phyloP scores from a whole-genome alignment of 2,888 invertebrate genomes.

The Macrosoma leucophasiata region DNA sequence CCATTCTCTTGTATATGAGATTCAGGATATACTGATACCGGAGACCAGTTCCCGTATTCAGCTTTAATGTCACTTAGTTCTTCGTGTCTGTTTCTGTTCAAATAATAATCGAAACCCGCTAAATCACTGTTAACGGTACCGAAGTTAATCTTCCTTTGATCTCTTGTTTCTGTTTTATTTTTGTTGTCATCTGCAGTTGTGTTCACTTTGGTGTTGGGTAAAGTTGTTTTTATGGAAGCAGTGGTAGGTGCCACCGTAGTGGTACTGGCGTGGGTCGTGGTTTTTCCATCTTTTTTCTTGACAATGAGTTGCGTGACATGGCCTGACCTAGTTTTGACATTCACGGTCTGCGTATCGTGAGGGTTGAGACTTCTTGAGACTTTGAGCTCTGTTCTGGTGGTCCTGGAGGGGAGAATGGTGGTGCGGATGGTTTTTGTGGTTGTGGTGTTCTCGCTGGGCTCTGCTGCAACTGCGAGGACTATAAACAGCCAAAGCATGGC shows the following conservation, averaged over 20 bases:
- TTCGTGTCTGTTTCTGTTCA: conserved; percentile 59
- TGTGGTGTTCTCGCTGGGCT: conserved; percentile 50
- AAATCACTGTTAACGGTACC: conserved; percentile 59
- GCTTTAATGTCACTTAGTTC: conserved; percentile 64
- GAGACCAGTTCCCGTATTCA: conserved; percentile 73
- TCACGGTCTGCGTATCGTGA: conserved; percentile 84
- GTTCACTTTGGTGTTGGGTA: conserved; percentile 33
- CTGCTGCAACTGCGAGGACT: conserved; percentile 34
- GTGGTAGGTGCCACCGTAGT: conserved; percentile 48
- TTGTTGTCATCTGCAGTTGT: conserved; percentile 44
- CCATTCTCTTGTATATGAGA: conserved; percentile 64
- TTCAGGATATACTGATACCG: conserved; percentile 68
- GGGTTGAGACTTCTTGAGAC: conserved; percentile 86
- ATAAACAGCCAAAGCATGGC: conserved; percentile 52
- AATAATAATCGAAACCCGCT: conserved; percentile 67
- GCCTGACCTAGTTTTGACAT: conserved; percentile 84
- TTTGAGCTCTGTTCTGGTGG: conserved; percentile 84
- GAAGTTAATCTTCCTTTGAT: conserved; percentile 63
- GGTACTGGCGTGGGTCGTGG: conserved; percentile 38
- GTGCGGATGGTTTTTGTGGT: conserved; percentile 61
- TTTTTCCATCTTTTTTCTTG: conserved; percentile 79
- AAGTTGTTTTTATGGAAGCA: conserved; percentile 42
- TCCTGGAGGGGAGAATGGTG: conserved; percentile 72
- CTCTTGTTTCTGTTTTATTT: conserved; percentile 61
- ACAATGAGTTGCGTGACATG: conserved; percentile 86